Evolutionary conservation across 1,140 invertebrate species (phyloP).

Genomic region (Zaprionus ghesquierei): DNA sequence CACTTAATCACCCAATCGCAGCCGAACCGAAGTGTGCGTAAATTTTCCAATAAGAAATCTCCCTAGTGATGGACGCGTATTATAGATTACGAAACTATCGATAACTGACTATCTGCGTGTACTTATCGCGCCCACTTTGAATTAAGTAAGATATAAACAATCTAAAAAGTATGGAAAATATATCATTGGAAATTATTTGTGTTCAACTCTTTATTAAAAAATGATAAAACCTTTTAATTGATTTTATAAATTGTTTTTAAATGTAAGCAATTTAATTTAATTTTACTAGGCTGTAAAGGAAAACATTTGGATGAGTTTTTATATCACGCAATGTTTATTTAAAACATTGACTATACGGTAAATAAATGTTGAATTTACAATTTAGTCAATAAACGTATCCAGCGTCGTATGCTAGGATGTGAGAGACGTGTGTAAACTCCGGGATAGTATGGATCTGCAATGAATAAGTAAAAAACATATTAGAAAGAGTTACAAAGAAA

Average conservation of each 20-base stretch:
- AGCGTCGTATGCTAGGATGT: slow-evolving; percentile 65
- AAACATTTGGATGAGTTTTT: neutral
- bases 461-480: neutral
- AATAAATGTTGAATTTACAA: slow-evolving; percentile 30
- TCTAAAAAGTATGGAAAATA: neutral
- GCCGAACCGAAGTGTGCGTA: slow-evolving; percentile 31
- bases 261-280: neutral
- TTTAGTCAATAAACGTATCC: slow-evolving; percentile 72
- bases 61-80: slow-evolving; percentile 21
- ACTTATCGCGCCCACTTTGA: slow-evolving; percentile 17
- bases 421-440: slow-evolving; percentile 86
- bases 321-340: slow-evolving; percentile 14
- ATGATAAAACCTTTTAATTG: neutral
- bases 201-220: neutral
- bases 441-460: slow-evolving; percentile 83
- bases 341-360: neutral
- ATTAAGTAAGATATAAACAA: neutral
- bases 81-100: slow-evolving; percentile 18
- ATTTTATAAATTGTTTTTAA: neutral
- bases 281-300: neutral
- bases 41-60: slow-evolving; percentile 52
- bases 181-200: neutral
- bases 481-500: neutral
- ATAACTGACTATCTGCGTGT: neutral
- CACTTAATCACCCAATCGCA: slow-evolving; percentile 24